Conservation (phyloP, 2,888 invertebrate genomes). For the Chironomus riparius region DNA sequence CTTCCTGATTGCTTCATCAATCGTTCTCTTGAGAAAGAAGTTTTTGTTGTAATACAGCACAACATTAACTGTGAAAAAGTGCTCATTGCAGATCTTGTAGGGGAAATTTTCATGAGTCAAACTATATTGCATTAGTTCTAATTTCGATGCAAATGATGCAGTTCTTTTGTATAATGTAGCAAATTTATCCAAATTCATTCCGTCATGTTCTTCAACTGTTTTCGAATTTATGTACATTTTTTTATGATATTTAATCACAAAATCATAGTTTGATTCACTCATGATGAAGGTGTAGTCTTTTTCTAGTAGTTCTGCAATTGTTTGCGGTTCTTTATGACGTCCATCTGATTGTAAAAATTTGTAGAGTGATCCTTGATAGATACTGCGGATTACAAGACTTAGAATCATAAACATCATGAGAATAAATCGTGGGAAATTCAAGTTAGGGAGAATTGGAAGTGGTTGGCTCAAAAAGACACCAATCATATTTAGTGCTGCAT, state of each 20-base stretch:
- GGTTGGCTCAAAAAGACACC: background rate
- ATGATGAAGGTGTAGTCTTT: background rate
- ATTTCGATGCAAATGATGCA: background rate
- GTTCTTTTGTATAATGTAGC: background rate
- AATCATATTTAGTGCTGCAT: background rate
- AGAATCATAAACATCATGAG: conserved; percentile 11
- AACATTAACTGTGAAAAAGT: background rate
- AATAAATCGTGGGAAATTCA: conserved; percentile 4
- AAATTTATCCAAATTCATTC: background rate
- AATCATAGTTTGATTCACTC: background rate
- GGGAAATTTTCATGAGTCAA: background rate
- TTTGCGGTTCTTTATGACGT: background rate
- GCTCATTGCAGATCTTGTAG: background rate
- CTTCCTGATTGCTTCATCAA: background rate
- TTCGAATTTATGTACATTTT: background rate
- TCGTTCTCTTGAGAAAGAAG: background rate
- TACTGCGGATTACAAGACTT: background rate
- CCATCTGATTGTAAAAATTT: background rate
- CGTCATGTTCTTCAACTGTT: background rate
- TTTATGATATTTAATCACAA: background rate
- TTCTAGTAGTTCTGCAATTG: background rate
- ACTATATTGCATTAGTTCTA: background rate
- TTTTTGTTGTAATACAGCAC: background rate
- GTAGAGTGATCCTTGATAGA: conserved; percentile 18
- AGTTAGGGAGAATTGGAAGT: background rate